Evolutionary conservation across 2,888 invertebrate species (phyloP).

Genomic region (Auanema sp.): DNA sequence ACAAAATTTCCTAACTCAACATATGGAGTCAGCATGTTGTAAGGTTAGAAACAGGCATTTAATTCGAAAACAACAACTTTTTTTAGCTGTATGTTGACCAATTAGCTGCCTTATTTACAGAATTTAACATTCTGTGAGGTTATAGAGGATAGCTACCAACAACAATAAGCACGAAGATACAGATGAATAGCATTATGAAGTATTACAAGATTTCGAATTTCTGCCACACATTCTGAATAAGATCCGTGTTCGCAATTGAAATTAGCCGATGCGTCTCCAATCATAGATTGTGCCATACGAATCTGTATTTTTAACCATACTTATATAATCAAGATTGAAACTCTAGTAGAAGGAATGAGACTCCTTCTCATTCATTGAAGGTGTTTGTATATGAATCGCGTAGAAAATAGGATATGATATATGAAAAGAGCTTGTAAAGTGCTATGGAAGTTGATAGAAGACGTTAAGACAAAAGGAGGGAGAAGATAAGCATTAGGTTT

Average conservation of each 20-base stretch:
- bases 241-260: constrained; percentile 32
- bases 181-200: no score
- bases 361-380: neutral
- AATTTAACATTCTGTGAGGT: neutral
- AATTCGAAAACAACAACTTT: no score
- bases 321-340: neutral
- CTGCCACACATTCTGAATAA: constrained; percentile 37
- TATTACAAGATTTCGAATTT: constrained; percentile 24
- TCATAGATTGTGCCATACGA: constrained; percentile 13
- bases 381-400: no score
- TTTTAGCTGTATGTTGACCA: no score
- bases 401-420: neutral
- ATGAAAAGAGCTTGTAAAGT: neutral
- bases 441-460: neutral
- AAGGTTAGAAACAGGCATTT: no score
- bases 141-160: neutral
- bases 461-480: no score
- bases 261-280: constrained; percentile 2
- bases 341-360: neutral
- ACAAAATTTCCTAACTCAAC: no score
- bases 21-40: no score
- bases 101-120: no score
- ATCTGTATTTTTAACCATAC: constrained; percentile 7
- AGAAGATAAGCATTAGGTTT: no score
- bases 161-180: no score